Base-by-base conservation (phyloP, 1,140 invertebrate genomes). In the Akabosia matsudoensis region DNA sequence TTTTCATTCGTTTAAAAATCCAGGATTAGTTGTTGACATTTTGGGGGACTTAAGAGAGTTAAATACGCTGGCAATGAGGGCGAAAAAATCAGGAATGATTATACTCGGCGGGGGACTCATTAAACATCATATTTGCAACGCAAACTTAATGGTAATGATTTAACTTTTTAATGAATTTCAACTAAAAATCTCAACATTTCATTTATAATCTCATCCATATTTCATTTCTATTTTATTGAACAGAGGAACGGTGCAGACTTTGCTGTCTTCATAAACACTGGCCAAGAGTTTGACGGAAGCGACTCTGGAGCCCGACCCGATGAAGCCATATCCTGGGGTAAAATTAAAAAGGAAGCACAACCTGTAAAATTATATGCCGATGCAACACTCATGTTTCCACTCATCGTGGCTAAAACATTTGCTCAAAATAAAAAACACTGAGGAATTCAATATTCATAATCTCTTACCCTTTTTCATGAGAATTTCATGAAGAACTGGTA, bases 101-200 rank as follows among this genome's bases (percentile, higher is more conserved):
- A 98, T 99, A 80, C 85, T 99, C 54, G 98, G 98, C 13, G 97
- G 97, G 61, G 97, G 97, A 10, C 86, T 99, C 0, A 89, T 98
- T n/a, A 99, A 99, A 86, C 98, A 99, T 87, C 98, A 99, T 83
- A 98, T 99, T 76, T 97, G 95, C 85, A 98, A 98, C 88, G 95
- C 96, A 4, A 98, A 98, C 88, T 86, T 98, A 74, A 97, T 98
- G 96, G 90, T 92, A 86, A 84, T n/a, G n/a, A n/a, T n/a, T n/a
- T n/a, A n/a, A n/a, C n/a, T 78, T 45, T 28, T 7, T 26, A 24
- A 45, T 72, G n/a, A 45, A n/a, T 34, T 18, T 30, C 78, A 52
- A 10, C 70, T 71, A 30, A 52, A 70, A 73, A 76, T 37, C 13
- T 71, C 33, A 52, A 71, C 72, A 76, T 37, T 1, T 61, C 33